phyloP scores from a whole-genome alignment of 2,113 vertebrate species.

The Pachypanchax playfairii region DNA sequence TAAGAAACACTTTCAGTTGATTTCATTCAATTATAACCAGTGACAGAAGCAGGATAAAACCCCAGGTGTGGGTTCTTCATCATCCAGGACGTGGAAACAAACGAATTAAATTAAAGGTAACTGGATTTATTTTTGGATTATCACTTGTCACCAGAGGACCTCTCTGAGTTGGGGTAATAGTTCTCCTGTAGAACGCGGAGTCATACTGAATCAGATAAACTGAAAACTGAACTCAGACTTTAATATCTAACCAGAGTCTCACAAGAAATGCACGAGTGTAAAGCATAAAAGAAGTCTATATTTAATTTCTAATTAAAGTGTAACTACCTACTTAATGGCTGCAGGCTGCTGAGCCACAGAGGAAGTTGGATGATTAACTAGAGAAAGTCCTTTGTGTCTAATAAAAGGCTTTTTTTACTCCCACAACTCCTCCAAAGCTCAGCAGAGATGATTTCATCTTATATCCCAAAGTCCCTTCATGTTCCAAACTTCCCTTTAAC shows the following conservation, averaged over 20 bases:
- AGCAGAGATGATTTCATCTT: not conserved
- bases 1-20: not conserved
- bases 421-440: not conserved
- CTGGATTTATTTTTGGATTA: too few species aligned
- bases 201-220: not conserved
- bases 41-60: too few species aligned
- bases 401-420: not conserved
- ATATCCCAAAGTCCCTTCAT: not conserved
- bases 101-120: too few species aligned
- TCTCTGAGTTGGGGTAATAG: too few species aligned
- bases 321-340: not conserved
- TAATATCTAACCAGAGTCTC: not conserved
- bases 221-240: not conserved
- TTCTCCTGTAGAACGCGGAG: not conserved
- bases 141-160: too few species aligned
- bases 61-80: too few species aligned
- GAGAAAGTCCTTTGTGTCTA: not conserved
- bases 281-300: not conserved
- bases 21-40: too few species aligned
- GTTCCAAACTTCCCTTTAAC: not conserved
- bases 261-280: not conserved
- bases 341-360: slow-evolving; percentile 5
- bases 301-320: not conserved
- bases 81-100: too few species aligned
- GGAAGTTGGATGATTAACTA: not conserved